Evolutionary conservation across 2,113 vertebrate species (phyloP).

Genomic region (Hepsetus odoe): DNA sequence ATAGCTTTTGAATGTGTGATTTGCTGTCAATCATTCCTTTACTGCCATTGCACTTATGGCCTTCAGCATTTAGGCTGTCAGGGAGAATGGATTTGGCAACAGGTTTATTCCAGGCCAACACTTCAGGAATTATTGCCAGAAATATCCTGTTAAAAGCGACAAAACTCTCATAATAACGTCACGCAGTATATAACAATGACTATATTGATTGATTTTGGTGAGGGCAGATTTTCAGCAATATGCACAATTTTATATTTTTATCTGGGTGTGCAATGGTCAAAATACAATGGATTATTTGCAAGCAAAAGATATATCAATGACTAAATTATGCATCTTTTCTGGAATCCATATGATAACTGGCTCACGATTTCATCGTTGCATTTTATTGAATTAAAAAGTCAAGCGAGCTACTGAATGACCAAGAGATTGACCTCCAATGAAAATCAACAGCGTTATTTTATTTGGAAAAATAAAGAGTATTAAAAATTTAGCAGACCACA

Average conservation of each 20-base stretch:
- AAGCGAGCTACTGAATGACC: neutral
- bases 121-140: neutral
- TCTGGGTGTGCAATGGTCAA: too few relatives aligned
- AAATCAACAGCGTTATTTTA: slow-evolving; percentile 23
- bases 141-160: slow-evolving; percentile 12
- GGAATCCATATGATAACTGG: neutral
- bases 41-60: slow-evolving; percentile 51
- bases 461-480: neutral
- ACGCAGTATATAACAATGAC: neutral
- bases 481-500: neutral
- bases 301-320: neutral
- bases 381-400: slow-evolving; percentile 3
- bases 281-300: neutral
- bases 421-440: neutral
- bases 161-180: neutral
- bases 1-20: slow-evolving; percentile 60
- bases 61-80: slow-evolving; percentile 52
- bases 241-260: neutral
- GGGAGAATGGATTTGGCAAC: slow-evolving; percentile 52
- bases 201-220: neutral
- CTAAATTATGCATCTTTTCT: neutral
- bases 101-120: slow-evolving; percentile 38
- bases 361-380: slow-evolving; percentile 10
- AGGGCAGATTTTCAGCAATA: neutral
- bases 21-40: slow-evolving; percentile 69